A percentile compares a stretch with the other conserved stretches of the same genome.
These are phyloP conservation scores for Nomada fucata DNA, from an alignment of 2,888 invertebrate species.

Conservation along the genomic window DNA sequence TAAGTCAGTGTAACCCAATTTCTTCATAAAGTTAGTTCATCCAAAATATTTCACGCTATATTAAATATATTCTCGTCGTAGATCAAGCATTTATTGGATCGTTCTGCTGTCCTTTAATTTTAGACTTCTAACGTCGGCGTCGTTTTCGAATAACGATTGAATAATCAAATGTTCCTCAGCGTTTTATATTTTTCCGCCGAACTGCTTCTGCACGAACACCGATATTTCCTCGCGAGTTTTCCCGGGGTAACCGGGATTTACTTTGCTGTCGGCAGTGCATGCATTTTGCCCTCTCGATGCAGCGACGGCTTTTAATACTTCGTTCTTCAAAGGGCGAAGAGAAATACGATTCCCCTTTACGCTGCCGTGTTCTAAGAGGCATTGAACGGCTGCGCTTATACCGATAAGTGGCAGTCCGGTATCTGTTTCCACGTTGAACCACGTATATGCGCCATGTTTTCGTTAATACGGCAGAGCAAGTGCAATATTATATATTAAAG, in stretches of 20 bases:
- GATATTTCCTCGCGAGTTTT: slow-evolving; percentile 44
- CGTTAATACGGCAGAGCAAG: neutral
- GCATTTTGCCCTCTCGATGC: slow-evolving; percentile 43
- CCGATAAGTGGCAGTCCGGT: slow-evolving; percentile 57
- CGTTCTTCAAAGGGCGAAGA: slow-evolving; percentile 52
- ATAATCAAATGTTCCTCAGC: neutral
- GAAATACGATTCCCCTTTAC: slow-evolving; percentile 56
- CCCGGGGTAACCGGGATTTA: slow-evolving; percentile 28
- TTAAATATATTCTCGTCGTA: too few relatives aligned
- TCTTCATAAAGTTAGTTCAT: too few relatives aligned
- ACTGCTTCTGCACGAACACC: slow-evolving; percentile 10
- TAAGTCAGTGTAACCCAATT: too few relatives aligned
- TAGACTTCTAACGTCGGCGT: too few relatives aligned
- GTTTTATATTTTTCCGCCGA: slow-evolving; percentile 19
- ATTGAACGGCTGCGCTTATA: slow-evolving; percentile 45
- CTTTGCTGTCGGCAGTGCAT: slow-evolving; percentile 30
- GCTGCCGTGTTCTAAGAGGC: slow-evolving; percentile 40
- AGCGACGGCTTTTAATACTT: slow-evolving; percentile 56
- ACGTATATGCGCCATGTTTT: slow-evolving; percentile 15
- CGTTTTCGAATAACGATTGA: neutral
- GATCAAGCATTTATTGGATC: too few relatives aligned
- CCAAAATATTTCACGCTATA: too few relatives aligned
- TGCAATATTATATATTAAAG: neutral
- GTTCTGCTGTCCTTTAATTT: neutral
- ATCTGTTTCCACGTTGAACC: slow-evolving; percentile 45